Percentiles rank a stretch among this genome's conserved stretches.
These are phyloP conservation scores for Danionella dracula DNA, from an alignment of 2,797 vertebrate species.

Conservation along the genomic window DNA sequence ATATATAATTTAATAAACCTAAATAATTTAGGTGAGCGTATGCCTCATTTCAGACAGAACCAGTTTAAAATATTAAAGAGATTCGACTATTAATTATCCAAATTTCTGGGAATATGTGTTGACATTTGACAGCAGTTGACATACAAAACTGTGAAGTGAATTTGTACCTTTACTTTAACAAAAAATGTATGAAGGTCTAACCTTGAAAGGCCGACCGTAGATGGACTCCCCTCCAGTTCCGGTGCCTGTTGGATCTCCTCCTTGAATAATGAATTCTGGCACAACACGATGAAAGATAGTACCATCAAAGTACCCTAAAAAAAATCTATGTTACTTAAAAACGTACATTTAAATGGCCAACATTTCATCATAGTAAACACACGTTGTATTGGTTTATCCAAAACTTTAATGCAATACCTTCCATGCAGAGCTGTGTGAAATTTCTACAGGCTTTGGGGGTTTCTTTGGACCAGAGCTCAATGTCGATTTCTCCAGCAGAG, in stretches of 20 bases:
- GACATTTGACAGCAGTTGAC: too few species aligned
- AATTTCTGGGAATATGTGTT: too few species aligned
- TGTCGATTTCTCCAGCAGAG: constrained; percentile 91
- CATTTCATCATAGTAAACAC: neutral
- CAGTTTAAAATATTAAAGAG: too few species aligned
- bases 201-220: constrained; percentile 88
- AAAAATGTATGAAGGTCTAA: constrained; percentile 45
- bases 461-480: constrained; percentile 96
- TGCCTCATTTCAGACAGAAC: too few species aligned
- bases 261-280: constrained; percentile 90
- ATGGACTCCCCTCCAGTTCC: constrained; percentile 88
- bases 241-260: constrained; percentile 90
- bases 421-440: constrained; percentile 93
- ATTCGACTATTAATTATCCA: too few species aligned
- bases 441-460: constrained; percentile 93
- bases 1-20: too few species aligned
- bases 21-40: too few species aligned
- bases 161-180: neutral
- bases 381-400: neutral
- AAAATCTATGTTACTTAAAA: neutral
- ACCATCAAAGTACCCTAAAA: constrained; percentile 87
- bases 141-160: too few species aligned
- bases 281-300: constrained; percentile 94
- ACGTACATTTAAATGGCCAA: too few species aligned
- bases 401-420: constrained; percentile 68